Conservation (phyloP, 2,797 vertebrate genomes). For the Megalops cyprinoides region DNA sequence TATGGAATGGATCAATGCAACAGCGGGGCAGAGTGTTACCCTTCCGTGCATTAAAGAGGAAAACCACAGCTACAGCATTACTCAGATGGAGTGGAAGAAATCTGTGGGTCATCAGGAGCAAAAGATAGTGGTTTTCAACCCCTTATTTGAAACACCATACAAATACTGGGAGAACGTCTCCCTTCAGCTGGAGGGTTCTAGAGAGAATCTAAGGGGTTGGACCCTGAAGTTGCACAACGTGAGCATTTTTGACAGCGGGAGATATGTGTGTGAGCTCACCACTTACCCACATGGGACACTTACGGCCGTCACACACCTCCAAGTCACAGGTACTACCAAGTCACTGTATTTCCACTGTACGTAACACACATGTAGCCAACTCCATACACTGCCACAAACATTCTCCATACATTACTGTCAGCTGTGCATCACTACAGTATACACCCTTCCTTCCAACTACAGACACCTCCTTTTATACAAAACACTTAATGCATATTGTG, state of each 20-base stretch:
- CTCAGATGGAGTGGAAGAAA: conserved; percentile 59
- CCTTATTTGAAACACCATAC: rapidly evolving
- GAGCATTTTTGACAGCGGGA: conserved; percentile 47
- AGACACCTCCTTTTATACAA: not conserved
- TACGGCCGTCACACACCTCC: conserved; percentile 38
- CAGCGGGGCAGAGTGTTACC: conserved; percentile 34
- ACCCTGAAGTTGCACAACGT: conserved; percentile 49
- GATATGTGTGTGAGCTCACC: conserved; percentile 57
- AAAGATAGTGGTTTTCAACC: conserved; percentile 51
- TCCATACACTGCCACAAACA: not conserved
- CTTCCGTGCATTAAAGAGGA: conserved; percentile 50
- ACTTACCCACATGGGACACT: conserved; percentile 52
- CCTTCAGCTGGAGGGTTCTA: not conserved
- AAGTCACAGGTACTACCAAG: conserved; percentile 62
- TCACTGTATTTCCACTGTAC: not conserved
- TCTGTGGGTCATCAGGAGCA: not conserved
- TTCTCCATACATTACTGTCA: not conserved
- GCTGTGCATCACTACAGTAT: not conserved
- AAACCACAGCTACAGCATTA: rapidly evolving
- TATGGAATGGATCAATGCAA: not conserved
- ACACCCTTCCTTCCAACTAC: not conserved
- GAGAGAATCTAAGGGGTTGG: not conserved
- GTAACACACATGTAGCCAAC: not conserved
- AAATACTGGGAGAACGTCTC: not conserved
- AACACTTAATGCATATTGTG: not conserved